phyloP scores from a whole-genome alignment of 2,888 invertebrate species.

The Agriotes lineatus region DNA sequence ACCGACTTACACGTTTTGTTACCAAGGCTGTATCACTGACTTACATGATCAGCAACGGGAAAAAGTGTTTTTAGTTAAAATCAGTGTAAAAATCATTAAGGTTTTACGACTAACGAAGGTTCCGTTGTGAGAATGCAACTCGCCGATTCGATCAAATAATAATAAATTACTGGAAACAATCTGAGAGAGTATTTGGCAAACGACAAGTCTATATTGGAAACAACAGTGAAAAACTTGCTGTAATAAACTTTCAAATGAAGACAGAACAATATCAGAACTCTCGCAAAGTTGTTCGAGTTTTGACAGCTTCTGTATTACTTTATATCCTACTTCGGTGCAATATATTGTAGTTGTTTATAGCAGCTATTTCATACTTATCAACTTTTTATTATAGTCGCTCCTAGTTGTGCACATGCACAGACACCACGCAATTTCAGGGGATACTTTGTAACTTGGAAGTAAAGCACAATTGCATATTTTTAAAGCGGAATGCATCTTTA shows the following conservation, averaged over 20 bases:
- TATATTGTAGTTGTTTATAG: slow-evolving; percentile 37
- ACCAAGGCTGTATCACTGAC: too few species aligned
- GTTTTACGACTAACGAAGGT: too few species aligned
- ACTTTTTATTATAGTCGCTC: slow-evolving; percentile 24
- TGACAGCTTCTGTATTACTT: slow-evolving; percentile 40
- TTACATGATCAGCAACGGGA: too few species aligned
- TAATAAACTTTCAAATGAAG: slow-evolving; percentile 38
- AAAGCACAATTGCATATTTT: not conserved
- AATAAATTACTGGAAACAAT: not conserved
- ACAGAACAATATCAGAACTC: slow-evolving; percentile 35
- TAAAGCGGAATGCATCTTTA: not conserved
- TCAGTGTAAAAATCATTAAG: too few species aligned
- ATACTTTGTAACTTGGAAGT: not conserved
- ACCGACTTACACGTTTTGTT: too few species aligned
- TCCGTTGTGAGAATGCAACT: too few species aligned
- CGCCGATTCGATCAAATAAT: too few species aligned
- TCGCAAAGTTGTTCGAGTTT: slow-evolving; percentile 36
- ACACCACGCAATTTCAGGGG: not conserved
- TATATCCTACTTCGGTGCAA: slow-evolving; percentile 33
- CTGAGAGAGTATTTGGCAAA: not conserved
- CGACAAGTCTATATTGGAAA: slow-evolving; percentile 15
- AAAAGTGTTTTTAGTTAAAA: too few species aligned
- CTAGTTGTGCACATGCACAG: slow-evolving; percentile 18
- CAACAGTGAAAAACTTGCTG: slow-evolving; percentile 17
- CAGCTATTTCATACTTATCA: slow-evolving; percentile 35